phyloP scores from a whole-genome alignment of 2,113 vertebrate genomes.

The Manacus vitellinus region DNA sequence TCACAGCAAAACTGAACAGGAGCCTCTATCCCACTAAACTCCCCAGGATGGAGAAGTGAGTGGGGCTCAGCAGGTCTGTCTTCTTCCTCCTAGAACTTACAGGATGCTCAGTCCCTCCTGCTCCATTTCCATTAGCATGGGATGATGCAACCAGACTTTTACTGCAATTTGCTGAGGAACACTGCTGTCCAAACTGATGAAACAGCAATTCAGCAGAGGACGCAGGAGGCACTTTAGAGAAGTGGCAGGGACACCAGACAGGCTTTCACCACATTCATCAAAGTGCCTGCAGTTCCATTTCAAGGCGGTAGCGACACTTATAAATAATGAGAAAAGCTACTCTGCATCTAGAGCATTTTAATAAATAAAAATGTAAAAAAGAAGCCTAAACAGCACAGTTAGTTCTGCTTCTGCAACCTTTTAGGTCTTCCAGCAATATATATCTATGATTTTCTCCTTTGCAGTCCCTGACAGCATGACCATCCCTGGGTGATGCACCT shows the following conservation, averaged over 20 bases:
- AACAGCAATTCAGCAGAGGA: constrained; percentile 61
- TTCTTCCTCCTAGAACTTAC: neutral
- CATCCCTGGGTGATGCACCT: neutral
- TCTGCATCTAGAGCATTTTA: constrained; percentile 39
- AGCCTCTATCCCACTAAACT: neutral
- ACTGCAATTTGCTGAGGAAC: constrained; percentile 30
- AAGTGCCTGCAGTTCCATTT: constrained; percentile 52
- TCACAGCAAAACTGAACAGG: rapidly evolving
- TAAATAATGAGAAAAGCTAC: constrained; percentile 50
- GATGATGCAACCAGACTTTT: constrained; percentile 44
- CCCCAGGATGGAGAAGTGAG: neutral
- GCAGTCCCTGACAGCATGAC: neutral
- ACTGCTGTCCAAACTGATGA: constrained; percentile 42
- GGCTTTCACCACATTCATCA: constrained; percentile 64
- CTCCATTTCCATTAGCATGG: neutral
- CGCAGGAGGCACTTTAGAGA: constrained; percentile 43
- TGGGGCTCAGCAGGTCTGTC: neutral
- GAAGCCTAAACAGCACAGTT: neutral
- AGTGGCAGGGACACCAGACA: constrained; percentile 37
- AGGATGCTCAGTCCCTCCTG: neutral
- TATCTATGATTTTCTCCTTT: neutral
- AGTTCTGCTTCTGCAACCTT: neutral
- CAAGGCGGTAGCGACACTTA: neutral
- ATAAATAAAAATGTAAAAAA: constrained; percentile 41
- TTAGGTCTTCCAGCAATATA: neutral